phyloP scores from a whole-genome alignment of 1,140 invertebrate genomes.

The Aphelenchoides avenae region DNA sequence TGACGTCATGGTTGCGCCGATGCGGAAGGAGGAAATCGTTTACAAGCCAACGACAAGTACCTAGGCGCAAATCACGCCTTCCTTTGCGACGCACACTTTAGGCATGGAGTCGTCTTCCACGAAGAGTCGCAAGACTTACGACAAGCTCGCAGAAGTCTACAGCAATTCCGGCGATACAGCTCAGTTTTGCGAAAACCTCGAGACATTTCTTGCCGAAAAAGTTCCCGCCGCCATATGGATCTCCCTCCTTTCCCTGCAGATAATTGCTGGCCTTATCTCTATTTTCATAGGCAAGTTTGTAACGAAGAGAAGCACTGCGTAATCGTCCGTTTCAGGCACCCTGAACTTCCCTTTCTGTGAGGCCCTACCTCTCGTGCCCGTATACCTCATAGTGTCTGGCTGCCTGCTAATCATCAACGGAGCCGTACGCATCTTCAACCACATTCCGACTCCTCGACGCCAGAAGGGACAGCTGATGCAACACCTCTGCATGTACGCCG shows the following conservation, averaged over 20 bases:
- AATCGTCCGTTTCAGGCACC: constrained; percentile 26
- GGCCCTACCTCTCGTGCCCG: constrained; percentile 32
- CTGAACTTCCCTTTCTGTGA: constrained; percentile 38
- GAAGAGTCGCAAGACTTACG: constrained; percentile 26
- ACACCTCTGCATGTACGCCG: constrained; percentile 32
- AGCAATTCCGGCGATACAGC: constrained; percentile 25
- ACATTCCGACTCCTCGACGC: constrained; percentile 1
- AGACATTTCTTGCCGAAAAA: constrained; percentile 11
- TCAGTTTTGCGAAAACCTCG: constrained; percentile 11
- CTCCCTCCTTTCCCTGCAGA: constrained; percentile 3
- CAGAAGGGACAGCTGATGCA: constrained; percentile 21
- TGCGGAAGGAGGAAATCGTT: too few relatives aligned
- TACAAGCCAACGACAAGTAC: too few relatives aligned
- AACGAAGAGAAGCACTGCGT: constrained; percentile 4
- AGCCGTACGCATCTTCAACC: constrained; percentile 14
- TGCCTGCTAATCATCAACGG: constrained; percentile 32
- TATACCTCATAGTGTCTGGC: constrained; percentile 32
- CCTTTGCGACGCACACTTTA: too few relatives aligned
- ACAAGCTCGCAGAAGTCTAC: constrained; percentile 29
- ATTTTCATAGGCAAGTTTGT: constrained; percentile 8
- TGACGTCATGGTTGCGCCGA: too few relatives aligned
- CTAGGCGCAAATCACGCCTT: too few relatives aligned
- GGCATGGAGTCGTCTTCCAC: constrained; percentile 6
- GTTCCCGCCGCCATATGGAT: constrained; percentile 1
- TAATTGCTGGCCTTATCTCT: constrained; percentile 1